Evolutionary conservation across 2,888 invertebrate genomes (phyloP), one percentile per base, ranked within the genome.

Genomic region (Deroplatys truncata): DNA sequence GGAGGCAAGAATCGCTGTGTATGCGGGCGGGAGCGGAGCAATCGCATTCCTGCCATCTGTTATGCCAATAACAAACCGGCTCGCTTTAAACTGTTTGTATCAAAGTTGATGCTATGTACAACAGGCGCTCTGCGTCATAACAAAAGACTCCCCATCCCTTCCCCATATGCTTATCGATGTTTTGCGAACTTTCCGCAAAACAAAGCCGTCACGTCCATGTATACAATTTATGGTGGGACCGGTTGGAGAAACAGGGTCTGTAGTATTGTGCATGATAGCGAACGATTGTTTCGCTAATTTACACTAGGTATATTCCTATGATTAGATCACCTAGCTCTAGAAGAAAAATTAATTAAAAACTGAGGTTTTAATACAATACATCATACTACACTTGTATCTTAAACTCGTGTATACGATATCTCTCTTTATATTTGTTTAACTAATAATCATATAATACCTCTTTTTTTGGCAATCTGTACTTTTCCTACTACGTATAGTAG

Each of bases 31-130:
- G 20, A 16, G 56, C 20, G 56, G 16, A 20, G 56, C 20, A 28
- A 29, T 86, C 28, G n/a, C 56, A 49, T 56, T 86, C 49, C 56
- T 86, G 86, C 86, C 86, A 49, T 86, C 86, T 86, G 86, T 86
- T 56, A 28, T 56, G 56, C 56, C 86, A 86, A 28, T 56, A 86
- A 85, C 56, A 85, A 85, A 28, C 56, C 56, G 16, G 20, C 43
- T 16, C 35, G 85, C 85, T 85, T 49, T 28, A 49, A 85, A 86
- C 56, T 86, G 56, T 49, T 72, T 72, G 56, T 72, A 72, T 72
- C 56, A 72, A 72, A 72, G 56, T 72, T 72, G 56, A 72, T 72
- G 56, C 56, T 72, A 9, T 72, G 56, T 72, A 72, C 56, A 72
- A 72, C 56, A 72, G 56, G 56, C 56, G 56, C 15, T 20, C 56